A percentile compares a stretch with the other conserved stretches of the same genome.
Conservation (phyloP, 2,113 vertebrate species). For the Coturnix japonica region DNA sequence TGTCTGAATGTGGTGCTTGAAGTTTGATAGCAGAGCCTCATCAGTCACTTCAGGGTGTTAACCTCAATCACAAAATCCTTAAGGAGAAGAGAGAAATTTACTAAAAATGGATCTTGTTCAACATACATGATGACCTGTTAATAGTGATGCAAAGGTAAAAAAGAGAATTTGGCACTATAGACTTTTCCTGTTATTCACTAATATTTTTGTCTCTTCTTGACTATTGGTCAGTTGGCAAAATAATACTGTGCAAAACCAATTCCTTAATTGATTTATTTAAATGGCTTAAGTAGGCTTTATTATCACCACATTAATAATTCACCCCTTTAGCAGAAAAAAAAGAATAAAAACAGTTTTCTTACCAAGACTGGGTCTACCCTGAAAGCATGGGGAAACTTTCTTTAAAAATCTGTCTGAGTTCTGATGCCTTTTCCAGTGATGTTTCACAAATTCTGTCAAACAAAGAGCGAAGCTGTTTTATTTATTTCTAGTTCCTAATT, state of each 20-base stretch:
- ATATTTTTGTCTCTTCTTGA: not conserved
- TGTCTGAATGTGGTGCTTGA: not conserved
- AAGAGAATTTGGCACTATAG: not conserved
- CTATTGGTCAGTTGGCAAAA: not conserved
- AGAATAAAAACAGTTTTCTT: not conserved
- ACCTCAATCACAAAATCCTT: not conserved
- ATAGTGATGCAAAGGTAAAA: not conserved
- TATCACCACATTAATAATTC: not conserved
- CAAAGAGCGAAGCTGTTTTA: not conserved
- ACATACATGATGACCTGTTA: not conserved
- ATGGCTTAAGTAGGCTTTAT: not conserved
- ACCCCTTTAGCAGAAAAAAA: not conserved
- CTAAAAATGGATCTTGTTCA: not conserved
- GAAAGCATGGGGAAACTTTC: not conserved
- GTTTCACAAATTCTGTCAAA: not conserved
- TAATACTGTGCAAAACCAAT: not conserved
- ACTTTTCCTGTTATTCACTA: not conserved
- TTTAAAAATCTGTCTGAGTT: not conserved
- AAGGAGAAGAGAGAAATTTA: not conserved
- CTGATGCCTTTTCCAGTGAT: not conserved
- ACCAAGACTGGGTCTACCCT: not conserved
- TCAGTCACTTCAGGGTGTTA: not conserved
- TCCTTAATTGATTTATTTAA: not conserved
- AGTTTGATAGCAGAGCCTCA: not conserved
- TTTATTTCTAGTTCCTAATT: not conserved